Conservation (phyloP, 53 echinoderm and acorn worm species). For the Paracentrotus lividus region DNA sequence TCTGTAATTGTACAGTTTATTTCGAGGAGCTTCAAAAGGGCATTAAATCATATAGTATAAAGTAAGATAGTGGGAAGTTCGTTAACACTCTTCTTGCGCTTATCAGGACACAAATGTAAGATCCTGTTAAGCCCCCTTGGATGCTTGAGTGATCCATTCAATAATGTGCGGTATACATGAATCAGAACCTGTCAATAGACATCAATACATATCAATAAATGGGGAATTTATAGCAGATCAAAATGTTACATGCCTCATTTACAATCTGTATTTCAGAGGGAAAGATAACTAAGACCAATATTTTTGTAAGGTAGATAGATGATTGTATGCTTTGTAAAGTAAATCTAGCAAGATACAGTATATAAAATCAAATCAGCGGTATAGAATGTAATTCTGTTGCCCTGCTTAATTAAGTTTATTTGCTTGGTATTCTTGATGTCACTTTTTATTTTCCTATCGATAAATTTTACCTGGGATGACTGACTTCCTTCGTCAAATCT, state of each 20-base stretch:
- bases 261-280: neutral
- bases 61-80: too few relatives aligned
- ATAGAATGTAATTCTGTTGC: neutral
- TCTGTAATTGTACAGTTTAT: too few relatives aligned
- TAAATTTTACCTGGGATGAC: neutral
- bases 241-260: slow-evolving; percentile 28
- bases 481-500: neutral
- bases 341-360: neutral
- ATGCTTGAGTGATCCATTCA: too few relatives aligned
- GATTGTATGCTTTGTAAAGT: neutral
- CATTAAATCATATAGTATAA: too few relatives aligned
- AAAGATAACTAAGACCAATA: neutral
- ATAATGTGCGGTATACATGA: too few relatives aligned
- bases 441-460: neutral
- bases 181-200: too few relatives aligned
- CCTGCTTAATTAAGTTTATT: neutral
- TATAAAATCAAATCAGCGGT: neutral
- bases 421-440: neutral
- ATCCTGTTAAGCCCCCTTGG: too few relatives aligned
- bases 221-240: neutral
- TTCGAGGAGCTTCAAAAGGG: too few relatives aligned
- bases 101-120: too few relatives aligned
- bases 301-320: neutral
- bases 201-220: neutral
- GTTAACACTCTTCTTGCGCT: too few relatives aligned